Evolutionary conservation across 2,888 invertebrate species (phyloP), one percentile per base, ranked within the genome.

Genomic region (Archips xylosteana): DNA sequence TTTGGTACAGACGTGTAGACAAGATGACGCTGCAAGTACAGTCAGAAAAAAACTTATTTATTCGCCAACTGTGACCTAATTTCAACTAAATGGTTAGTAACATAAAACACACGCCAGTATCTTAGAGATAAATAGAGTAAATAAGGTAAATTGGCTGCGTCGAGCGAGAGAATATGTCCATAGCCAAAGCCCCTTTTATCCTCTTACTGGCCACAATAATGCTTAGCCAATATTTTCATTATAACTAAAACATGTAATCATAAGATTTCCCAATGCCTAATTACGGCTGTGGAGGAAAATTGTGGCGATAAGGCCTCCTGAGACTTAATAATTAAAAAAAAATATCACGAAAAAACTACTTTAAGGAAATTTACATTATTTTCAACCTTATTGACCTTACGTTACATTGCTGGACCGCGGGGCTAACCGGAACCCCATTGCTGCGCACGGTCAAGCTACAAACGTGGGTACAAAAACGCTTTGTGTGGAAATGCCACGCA

Each of bases 231-330:
- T 63, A 63, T 47, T 63, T 47, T 49, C 47, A 63, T 47, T 62
- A 63, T 34, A 32, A 63, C 8, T 34, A 13, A 23, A 23, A 57
- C 57, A 63, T 32, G 63, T 13, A 60, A 3, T 39, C 5, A 39
- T 47, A 63, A 63, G 63, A 63, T 49, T 47, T 63, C 63, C 47
- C n/a, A n/a, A 12, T n/a, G 63, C 47, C 63, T 62, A 34, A 63
- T 63, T 63, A 47, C 13, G 34, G 9, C 42, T 10, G 23, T 6
- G 36, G 8, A 36, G 54, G 54, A 57, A 57, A 57, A 57, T 57
- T 32, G 6, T 12, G 10, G 10, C 1, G 32, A 23, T 23, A 54
- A 54, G 23, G 54, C 54, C 54, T 9, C 54, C 54, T 9, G 54
- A 9, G 23, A 54, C 23, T 9, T 12, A 9, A 10, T 57, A 57